Percentiles rank a stretch among this genome's conserved stretches.
Evolutionary conservation across 37 sponge, comb jelly and placozoan species (phyloP).

Genomic region (Dysidea cf. avara): DNA sequence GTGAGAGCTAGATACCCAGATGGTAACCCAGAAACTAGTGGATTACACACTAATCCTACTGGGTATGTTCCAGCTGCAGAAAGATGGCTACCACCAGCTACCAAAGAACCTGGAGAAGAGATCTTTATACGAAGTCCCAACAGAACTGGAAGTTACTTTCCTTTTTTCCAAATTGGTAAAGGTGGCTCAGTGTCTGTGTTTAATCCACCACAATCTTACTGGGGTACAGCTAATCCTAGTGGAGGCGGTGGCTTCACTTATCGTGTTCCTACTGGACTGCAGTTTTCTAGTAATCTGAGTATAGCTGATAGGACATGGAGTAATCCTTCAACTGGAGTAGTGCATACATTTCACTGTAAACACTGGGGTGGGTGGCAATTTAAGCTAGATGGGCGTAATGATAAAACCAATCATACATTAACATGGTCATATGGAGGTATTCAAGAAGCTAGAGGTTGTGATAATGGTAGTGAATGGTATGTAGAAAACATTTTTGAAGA

Average conservation of each 20-base stretch:
- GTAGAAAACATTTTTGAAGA: slow-evolving; percentile 61
- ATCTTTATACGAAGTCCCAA: slow-evolving; percentile 23
- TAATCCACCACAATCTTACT: slow-evolving; percentile 62
- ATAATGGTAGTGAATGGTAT: slow-evolving; percentile 33
- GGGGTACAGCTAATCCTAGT: slow-evolving; percentile 26
- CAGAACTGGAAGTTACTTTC: slow-evolving; percentile 26
- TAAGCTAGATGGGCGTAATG: slow-evolving; percentile 16
- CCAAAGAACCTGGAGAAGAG: slow-evolving; percentile 14
- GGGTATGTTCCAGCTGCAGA: slow-evolving; percentile 39
- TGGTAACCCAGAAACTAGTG: too few species aligned
- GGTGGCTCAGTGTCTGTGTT: slow-evolving; percentile 43
- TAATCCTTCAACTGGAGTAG: slow-evolving; percentile 39
- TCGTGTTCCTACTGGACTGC: slow-evolving; percentile 21
- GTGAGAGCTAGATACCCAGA: too few species aligned
- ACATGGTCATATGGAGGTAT: slow-evolving; percentile 38
- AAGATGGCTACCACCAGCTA: too few species aligned
- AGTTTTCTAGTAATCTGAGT: slow-evolving; percentile 14
- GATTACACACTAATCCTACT: slow-evolving; percentile 49
- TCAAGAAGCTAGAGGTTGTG: slow-evolving; percentile 56
- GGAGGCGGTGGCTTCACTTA: slow-evolving; percentile 37
- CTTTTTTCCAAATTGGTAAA: slow-evolving; percentile 44
- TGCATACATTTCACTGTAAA: slow-evolving; percentile 40
- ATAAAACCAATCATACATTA: slow-evolving; percentile 1
- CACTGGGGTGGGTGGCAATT: slow-evolving; percentile 61
- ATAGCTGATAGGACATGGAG: slow-evolving; percentile 27